Evolutionary conservation across 2,113 vertebrate genomes (phyloP).

Genomic region (Spea bombifrons): DNA sequence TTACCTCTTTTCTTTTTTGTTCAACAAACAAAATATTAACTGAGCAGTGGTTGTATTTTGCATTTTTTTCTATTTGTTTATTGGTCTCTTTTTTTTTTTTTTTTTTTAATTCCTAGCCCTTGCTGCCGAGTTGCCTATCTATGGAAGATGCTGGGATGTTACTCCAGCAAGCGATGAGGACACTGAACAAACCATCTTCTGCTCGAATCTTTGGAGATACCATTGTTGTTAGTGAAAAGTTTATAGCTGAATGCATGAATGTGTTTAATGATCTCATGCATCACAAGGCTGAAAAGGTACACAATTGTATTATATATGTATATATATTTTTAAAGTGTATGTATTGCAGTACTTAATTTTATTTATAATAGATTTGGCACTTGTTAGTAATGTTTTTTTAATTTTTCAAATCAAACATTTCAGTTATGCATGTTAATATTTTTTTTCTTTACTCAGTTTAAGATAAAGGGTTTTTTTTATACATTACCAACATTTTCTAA

Average conservation of each 20-base stretch:
- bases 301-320: too few relatives aligned
- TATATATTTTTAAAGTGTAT: background rate
- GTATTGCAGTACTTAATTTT: too few relatives aligned
- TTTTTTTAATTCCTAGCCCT: conserved; percentile 64
- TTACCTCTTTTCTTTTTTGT: background rate
- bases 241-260: conserved; percentile 76
- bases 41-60: conserved; percentile 4
- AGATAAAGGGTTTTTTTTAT: too few relatives aligned
- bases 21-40: background rate
- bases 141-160: conserved; percentile 80
- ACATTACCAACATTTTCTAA: too few relatives aligned
- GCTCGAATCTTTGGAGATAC: conserved; percentile 76
- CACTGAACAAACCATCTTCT: conserved; percentile 71
- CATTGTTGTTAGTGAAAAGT: conserved; percentile 87
- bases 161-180: conserved; percentile 85
- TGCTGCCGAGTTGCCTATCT: conserved; percentile 88
- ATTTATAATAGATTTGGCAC: too few relatives aligned
- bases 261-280: conserved; percentile 84
- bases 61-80: background rate
- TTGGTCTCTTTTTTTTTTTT: background rate
- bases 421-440: too few relatives aligned
- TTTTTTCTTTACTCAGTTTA: too few relatives aligned
- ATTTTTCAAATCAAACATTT: too few relatives aligned
- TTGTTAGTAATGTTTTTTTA: too few relatives aligned
- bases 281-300: conserved; percentile 89